Percentiles rank a stretch among this genome's conserved stretches.
Conservation (phyloP, 2,797 vertebrate species). For the Helarctos malayanus region DNA sequence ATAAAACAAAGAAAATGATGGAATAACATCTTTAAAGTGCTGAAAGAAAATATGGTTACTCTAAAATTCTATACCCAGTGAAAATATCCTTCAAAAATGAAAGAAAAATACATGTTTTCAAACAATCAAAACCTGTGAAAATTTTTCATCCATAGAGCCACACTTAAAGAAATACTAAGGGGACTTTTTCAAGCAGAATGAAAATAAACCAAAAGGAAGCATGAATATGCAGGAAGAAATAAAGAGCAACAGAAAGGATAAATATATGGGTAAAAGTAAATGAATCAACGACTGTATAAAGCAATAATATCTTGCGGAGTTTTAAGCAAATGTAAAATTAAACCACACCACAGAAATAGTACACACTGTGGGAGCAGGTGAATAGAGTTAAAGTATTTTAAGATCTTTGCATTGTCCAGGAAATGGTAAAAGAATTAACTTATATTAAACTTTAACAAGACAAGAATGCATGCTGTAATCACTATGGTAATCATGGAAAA, state of each 20-base stretch:
- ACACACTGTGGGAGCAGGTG: not conserved
- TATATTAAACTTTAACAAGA: conserved; percentile 12
- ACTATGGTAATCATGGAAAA: not conserved
- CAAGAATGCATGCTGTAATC: not conserved
- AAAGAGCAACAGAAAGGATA: not conserved
- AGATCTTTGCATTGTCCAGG: not conserved
- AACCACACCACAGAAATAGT: not conserved
- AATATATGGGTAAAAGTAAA: not conserved
- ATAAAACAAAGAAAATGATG: conserved; percentile 31
- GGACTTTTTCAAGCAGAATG: not conserved
- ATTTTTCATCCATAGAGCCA: not conserved
- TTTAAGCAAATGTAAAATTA: conserved; percentile 8
- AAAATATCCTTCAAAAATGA: conserved; percentile 29
- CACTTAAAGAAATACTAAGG: not conserved
- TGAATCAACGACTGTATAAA: not conserved
- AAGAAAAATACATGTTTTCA: not conserved
- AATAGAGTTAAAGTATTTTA: not conserved
- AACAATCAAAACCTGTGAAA: conserved; percentile 12
- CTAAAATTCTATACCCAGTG: not conserved
- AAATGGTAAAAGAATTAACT: not conserved
- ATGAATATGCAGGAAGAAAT: not conserved
- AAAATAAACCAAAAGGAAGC: not conserved
- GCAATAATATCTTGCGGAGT: not conserved
- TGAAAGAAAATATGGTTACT: not conserved
- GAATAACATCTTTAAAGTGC: not conserved